Conservation (phyloP, 2,113 vertebrate species). For the Phaethon lepturus region DNA sequence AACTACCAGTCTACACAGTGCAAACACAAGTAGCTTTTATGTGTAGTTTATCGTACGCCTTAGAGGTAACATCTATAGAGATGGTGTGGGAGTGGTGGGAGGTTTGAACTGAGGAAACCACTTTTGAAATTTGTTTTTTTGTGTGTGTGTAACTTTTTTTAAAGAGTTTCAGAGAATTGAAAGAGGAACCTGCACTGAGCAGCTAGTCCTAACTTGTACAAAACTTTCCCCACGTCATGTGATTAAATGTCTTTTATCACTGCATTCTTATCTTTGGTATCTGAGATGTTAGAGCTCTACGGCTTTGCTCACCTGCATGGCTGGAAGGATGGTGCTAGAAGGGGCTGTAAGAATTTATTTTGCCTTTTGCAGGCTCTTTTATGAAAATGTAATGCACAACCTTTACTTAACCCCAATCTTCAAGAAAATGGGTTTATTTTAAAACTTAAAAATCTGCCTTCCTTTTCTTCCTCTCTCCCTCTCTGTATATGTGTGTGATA, state of each 20-base stretch:
- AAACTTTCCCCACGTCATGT: conserved; percentile 35
- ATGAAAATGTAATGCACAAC: background rate
- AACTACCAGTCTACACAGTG: background rate
- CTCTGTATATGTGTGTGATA: background rate
- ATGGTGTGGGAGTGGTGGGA: background rate
- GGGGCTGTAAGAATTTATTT: background rate
- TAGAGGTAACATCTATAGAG: background rate
- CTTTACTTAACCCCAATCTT: background rate
- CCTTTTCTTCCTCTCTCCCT: background rate
- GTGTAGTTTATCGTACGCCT: background rate
- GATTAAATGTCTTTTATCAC: conserved; percentile 22
- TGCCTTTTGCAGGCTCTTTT: background rate
- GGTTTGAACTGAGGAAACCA: background rate
- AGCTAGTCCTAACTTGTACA: background rate
- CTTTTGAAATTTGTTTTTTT: conserved; percentile 4
- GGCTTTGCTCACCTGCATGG: background rate
- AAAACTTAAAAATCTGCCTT: background rate
- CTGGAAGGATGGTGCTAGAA: background rate
- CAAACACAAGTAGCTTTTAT: background rate
- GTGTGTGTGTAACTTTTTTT: background rate
- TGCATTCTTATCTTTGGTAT: background rate
- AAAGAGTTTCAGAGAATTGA: conserved; percentile 52
- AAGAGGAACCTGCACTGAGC: conserved; percentile 52
- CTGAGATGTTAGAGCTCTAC: background rate
- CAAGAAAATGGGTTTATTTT: background rate